Base-by-base conservation (phyloP, 2,797 vertebrate genomes). In the Cirrhinus molitorella region DNA sequence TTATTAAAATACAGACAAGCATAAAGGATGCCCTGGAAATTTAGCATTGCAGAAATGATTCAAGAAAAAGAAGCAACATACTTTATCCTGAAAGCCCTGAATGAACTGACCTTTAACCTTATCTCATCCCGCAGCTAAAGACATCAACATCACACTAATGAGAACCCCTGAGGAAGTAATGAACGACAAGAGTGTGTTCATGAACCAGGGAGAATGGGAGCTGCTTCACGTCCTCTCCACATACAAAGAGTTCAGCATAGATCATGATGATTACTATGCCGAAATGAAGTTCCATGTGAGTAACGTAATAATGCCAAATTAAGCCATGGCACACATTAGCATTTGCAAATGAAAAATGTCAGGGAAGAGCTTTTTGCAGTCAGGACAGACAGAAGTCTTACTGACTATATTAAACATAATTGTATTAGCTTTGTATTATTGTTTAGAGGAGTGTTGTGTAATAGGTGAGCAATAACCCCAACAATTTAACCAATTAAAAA, bases 181-280 rank as follows among this genome's bases (percentile, higher is more conserved):
- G 87, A 92, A 94, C 0, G 98, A 99, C 91, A 96, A 94, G 85
- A 96, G 91, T 0, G 88, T 99, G 89, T 99, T 99, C 95, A 97
- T 98, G 96, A 99, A 98, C 93, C 96, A 99, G 88, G 97, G 98
- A 1, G 98, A 99, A 90, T 99, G 98, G 98, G 98, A 99, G 92
- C 93, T 99, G 61, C 96, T 99, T 59, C 95, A 95, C 0, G 91
- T 99, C 3, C 94, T 97, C 89, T 95, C 96, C 82, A 91, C 90
- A 40, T 99, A 97, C 90, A 95, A 92, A 85, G 95, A 93, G 91
- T 99, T 99, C 95, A 96, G 95, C 0, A 92, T 98, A 80, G 96
- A 98, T 79, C 89, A 95, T 21, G 93, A 94, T 0, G 92, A 95
- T 91, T 93, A 91, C 79, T 99, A 97, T 0, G 97, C 97, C 0